Base-by-base conservation (phyloP, 2,888 invertebrate genomes). In the Cephus spinipes region DNA sequence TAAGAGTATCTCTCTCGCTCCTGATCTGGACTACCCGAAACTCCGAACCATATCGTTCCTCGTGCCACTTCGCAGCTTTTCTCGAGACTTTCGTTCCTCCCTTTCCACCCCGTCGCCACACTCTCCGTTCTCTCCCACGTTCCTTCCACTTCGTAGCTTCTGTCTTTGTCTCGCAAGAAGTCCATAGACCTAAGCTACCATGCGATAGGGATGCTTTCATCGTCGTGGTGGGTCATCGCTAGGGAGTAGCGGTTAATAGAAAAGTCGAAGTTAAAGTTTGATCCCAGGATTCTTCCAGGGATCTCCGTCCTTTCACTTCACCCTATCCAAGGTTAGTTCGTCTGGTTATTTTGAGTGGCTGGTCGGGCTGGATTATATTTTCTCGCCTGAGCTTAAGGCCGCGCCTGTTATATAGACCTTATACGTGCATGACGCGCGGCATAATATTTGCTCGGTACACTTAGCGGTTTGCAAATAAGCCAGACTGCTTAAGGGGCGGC, bases 381-480 rank as follows among this genome's bases (percentile, higher is more conserved):
- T 55, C 55, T 15, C 23, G 23, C 15, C 23, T 9, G 15, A 55
- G 23, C 55, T 55, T 23, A 55, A 55, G 2, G 9, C 23, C 55
- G 23, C 23, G 9, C 55, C 55, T 23, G 55, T 40, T 40, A 40
- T 40, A 40, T 40, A 40, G 40, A 40, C 40, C 55, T 23, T 55
- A 23, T 9, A 55, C 55, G 55, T 23, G 55, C 9, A 55, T 55
- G 9, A 55, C 23, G 23, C 23, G 9, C 23, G 9, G 23, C 23
- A 55, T 55, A 55, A 55, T 81, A 73, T 80, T 80, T 79, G 74
- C 77, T 35, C 71, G 79, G 81, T 78, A 78, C 79, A 79, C 82
- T 81, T 79, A 78, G 79, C 74, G 80, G 77, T 79, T 80, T 79
- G 81, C 81, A 83, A 84, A 84, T 80, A 82, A 83, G 80, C 82